Base-by-base conservation (phyloP, 2,113 vertebrate genomes). In the Alosa alosa region DNA sequence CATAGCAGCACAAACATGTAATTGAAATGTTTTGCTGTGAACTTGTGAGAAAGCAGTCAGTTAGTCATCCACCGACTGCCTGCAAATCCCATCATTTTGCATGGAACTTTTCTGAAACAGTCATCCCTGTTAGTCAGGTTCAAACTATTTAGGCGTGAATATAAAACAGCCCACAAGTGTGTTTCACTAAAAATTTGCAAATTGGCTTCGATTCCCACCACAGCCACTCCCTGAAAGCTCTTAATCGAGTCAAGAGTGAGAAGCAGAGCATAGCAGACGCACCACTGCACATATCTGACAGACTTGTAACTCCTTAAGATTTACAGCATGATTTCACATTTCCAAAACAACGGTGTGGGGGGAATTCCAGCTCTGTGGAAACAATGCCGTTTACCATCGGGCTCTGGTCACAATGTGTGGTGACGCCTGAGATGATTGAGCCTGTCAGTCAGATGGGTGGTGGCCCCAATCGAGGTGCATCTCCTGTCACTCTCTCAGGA, bases 391-490 rank as follows among this genome's bases (percentile, higher is more conserved):
- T 85, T 84, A 85, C 13, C 57, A 89, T 47, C 82, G 86, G 4
- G 36, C 31, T 39, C 45, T 88, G 6, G 82, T 84, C 81, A 82
- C 46, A 68, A 11, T 87, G 55, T 55, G 2, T 44, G 41, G 78
- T 88, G 45, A 87, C 86, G 85, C 88, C 81, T 84, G 85, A 89
- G 86, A 91, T 91, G 86, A 82, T 89, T 44, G 82, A 91, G 87
- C 90, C 88, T 84, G 93, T 84, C 25, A 82, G 89, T 87, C 88
- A 89, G 89, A 89, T 92, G 91, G 92, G 92, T 39, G 72, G 72
- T 36, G 72, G 10, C 13, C 10, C 11, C 2, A 3, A 15, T 10
- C 50, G 13, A 13, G 72, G 36, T 36, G 72, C 72, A 15, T 78
- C 72, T 78, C 15, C 13, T 78, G 31, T 41, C 72, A 39, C 25